Percentiles rank a stretch among this genome's conserved stretches.
phyloP scores from a whole-genome alignment of 2,113 vertebrate genomes.

The Chloroceryle aenea region DNA sequence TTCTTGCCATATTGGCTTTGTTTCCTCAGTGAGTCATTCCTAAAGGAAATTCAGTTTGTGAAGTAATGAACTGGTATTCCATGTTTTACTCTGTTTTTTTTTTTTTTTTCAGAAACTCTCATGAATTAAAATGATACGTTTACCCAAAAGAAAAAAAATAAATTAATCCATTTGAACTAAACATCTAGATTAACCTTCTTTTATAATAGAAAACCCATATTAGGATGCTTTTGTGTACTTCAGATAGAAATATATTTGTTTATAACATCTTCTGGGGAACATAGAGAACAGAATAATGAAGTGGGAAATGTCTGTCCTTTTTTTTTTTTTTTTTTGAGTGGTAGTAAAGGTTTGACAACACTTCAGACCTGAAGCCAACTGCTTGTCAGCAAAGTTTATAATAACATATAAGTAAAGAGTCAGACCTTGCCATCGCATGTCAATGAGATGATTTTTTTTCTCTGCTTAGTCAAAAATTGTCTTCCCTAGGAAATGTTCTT shows the following conservation, averaged over 20 bases:
- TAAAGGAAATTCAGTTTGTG: conserved; percentile 30
- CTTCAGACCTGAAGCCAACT: background rate
- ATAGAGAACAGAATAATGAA: background rate
- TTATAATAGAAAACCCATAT: background rate
- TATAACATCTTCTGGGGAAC: background rate
- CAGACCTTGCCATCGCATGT: background rate
- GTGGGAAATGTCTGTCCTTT: background rate
- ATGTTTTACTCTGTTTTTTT: background rate
- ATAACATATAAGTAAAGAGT: background rate
- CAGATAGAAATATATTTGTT: background rate
- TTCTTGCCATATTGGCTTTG: conserved; percentile 6
- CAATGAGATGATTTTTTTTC: background rate
- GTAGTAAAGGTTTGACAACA: background rate
- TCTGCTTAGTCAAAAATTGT: background rate
- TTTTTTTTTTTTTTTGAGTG: background rate
- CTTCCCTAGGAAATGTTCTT: background rate
- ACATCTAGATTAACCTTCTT: background rate
- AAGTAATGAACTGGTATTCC: conserved; percentile 13
- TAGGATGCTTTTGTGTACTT: background rate
- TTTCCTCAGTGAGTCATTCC: conserved; percentile 8
- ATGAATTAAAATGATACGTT: background rate
- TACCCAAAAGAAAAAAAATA: background rate
- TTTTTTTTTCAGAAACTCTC: background rate
- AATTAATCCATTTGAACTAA: background rate
- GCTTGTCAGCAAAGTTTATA: background rate